phyloP scores from a whole-genome alignment of 2,113 vertebrate species.

The Balaeniceps rex region DNA sequence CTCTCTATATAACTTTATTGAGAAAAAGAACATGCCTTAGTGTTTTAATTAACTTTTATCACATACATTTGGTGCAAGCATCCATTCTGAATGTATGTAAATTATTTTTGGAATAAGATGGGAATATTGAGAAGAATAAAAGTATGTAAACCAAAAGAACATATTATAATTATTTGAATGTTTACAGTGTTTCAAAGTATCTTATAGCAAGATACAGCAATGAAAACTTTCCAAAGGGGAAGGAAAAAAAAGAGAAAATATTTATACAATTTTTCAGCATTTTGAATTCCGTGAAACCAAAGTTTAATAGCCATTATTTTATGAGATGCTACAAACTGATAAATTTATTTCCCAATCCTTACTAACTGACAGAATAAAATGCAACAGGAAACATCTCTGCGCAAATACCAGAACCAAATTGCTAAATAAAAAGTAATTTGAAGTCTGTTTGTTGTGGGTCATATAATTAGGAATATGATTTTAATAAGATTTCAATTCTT shows the following conservation, averaged over 20 bases:
- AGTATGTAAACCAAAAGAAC: background rate
- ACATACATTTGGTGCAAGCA: background rate
- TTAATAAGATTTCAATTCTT: slow-evolving; percentile 61
- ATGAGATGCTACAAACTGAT: slow-evolving; percentile 55
- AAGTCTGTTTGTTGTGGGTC: slow-evolving; percentile 52
- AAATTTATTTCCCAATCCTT: slow-evolving; percentile 55
- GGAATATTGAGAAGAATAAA: background rate
- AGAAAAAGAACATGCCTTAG: background rate
- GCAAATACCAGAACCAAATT: slow-evolving; percentile 44
- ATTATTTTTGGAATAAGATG: background rate
- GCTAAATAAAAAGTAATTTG: slow-evolving; percentile 49
- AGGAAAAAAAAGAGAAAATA: too few species aligned
- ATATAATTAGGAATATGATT: slow-evolving; percentile 58
- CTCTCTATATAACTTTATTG: background rate
- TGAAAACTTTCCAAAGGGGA: background rate
- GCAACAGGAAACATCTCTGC: slow-evolving; percentile 27
- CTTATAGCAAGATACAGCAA: background rate
- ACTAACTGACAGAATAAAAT: slow-evolving; percentile 43
- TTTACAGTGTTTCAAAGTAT: background rate
- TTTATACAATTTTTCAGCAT: background rate
- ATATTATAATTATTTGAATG: background rate
- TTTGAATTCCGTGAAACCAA: slow-evolving; percentile 45
- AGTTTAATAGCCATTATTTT: slow-evolving; percentile 66
- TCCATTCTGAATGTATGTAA: background rate
- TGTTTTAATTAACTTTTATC: background rate